phyloP scores from a whole-genome alignment of 64 coral and sea anemone species.

The Montipora capricornis region DNA sequence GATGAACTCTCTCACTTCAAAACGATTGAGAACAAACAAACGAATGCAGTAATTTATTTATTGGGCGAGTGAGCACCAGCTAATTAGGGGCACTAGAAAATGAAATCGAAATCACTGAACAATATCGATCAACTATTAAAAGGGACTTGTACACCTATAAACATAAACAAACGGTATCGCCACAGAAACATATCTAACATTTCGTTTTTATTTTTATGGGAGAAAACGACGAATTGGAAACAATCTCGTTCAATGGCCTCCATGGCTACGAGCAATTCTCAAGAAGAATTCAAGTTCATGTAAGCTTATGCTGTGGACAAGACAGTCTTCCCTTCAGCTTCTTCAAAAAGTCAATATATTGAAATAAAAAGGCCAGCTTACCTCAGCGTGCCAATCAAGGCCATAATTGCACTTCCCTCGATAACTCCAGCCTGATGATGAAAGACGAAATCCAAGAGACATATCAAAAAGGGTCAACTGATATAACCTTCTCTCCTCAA shows the following conservation, averaged over 20 bases:
- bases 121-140: no score
- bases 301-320: background rate
- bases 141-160: no score
- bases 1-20: no score
- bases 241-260: background rate
- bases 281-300: conserved; percentile 1
- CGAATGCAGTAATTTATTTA: no score
- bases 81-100: no score
- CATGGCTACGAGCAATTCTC: background rate
- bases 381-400: conserved; percentile 91
- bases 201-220: background rate
- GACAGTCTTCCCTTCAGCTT: background rate
- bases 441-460: conserved; percentile 4
- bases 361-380: conserved; percentile 11
- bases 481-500: background rate
- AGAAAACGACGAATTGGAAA: background rate
- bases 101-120: no score
- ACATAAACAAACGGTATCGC: background rate
- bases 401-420: conserved; percentile 91
- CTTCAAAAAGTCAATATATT: background rate
- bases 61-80: no score
- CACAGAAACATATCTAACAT: background rate
- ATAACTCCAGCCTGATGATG: conserved; percentile 85
- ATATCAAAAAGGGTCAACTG: background rate
- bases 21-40: no score